Conservation (phyloP, 1,140 invertebrate species). For the Atta cephalotes region DNA sequence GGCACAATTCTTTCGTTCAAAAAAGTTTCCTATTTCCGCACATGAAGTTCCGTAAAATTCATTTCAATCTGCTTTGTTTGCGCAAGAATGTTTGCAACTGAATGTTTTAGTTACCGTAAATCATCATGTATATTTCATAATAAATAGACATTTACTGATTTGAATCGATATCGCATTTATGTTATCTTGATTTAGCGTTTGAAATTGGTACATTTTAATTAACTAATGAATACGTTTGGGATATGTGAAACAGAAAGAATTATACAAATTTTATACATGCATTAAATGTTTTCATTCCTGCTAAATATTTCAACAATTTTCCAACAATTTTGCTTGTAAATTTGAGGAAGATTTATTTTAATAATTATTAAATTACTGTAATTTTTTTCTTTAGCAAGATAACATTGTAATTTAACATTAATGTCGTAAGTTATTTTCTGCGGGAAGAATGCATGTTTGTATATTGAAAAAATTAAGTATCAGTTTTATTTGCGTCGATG, state of each 20-base stretch:
- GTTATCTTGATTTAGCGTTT: background rate
- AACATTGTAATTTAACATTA: conserved; percentile 12
- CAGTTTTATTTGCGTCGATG: conserved; percentile 12
- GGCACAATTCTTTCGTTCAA: background rate
- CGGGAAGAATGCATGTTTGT: conserved; percentile 6
- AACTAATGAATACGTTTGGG: background rate
- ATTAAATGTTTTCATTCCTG: background rate
- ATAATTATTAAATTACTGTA: conserved; percentile 11
- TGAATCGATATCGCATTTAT: background rate
- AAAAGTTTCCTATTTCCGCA: background rate
- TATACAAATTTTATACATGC: too few species aligned
- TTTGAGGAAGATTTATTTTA: background rate
- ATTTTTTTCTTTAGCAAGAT: background rate
- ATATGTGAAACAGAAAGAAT: background rate
- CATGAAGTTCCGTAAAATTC: background rate
- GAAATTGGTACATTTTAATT: background rate
- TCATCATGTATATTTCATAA: conserved; percentile 14
- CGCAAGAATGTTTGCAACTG: background rate
- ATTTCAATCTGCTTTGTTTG: conserved; percentile 25
- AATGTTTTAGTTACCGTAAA: conserved; percentile 29
- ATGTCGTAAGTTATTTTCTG: background rate
- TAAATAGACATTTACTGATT: background rate
- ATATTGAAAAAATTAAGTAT: conserved; percentile 29
- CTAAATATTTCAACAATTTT: background rate
- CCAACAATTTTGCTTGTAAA: background rate